Conservation (phyloP, 2,113 vertebrate species). For the Cettia cetti region DNA sequence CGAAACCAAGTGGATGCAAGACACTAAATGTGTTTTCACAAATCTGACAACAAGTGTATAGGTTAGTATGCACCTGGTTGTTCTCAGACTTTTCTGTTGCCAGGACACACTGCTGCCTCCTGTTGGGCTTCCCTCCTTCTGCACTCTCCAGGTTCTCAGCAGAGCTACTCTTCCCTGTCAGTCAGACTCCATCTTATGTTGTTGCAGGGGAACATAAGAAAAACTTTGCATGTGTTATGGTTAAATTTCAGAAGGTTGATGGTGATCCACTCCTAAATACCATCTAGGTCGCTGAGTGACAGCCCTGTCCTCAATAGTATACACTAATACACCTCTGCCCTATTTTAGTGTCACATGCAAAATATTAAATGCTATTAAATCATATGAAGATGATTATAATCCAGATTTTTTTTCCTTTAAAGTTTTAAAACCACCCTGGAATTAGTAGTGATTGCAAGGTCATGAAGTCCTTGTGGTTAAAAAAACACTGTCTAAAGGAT, state of each 20-base stretch:
- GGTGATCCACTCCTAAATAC: neutral
- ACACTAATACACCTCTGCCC: too few relatives aligned
- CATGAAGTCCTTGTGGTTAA: neutral
- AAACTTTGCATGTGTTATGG: neutral
- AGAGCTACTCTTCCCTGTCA: neutral
- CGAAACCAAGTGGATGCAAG: neutral
- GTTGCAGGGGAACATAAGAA: neutral
- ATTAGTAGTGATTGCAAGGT: neutral
- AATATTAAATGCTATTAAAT: neutral
- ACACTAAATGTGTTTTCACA: neutral
- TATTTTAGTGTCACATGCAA: neutral
- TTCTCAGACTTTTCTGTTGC: neutral
- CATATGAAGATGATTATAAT: neutral
- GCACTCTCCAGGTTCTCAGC: neutral
- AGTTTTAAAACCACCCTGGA: neutral
- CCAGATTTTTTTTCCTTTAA: neutral
- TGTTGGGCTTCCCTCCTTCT: neutral
- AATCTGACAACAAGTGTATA: neutral
- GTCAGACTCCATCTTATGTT: neutral
- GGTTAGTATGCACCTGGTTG: neutral
- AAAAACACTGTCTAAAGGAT: neutral
- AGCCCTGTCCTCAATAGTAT: neutral
- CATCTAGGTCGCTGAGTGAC: neutral
- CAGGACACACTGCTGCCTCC: neutral
- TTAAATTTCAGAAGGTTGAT: neutral